phyloP scores from a whole-genome alignment of 1,140 invertebrate genomes.

The Dryas iulia region DNA sequence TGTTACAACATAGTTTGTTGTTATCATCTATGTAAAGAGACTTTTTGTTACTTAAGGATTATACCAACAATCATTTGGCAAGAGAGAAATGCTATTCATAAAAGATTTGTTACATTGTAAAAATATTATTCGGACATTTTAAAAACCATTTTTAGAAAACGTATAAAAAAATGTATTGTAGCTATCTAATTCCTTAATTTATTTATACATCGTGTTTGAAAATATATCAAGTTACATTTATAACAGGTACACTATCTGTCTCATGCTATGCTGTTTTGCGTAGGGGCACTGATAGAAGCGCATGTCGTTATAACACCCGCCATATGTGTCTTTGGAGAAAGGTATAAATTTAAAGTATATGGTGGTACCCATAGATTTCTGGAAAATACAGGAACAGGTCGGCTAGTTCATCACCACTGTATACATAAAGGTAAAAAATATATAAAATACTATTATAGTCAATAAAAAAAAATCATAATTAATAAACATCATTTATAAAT shows the following conservation, averaged over 20 bases:
- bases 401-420: conserved; percentile 52
- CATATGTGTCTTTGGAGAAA: conserved; percentile 59
- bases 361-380: conserved; percentile 56
- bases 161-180: too few species aligned
- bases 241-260: conserved; percentile 58
- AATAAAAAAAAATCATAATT: background rate
- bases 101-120: too few species aligned
- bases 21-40: too few species aligned
- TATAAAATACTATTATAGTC: too few species aligned
- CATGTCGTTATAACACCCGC: conserved; percentile 64
- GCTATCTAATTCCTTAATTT: too few species aligned
- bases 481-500: background rate
- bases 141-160: too few species aligned
- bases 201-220: background rate
- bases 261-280: conserved; percentile 66
- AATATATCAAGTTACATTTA: conserved; percentile 10
- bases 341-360: conserved; percentile 54
- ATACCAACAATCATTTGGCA: too few species aligned
- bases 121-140: too few species aligned
- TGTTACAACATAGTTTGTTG: too few species aligned
- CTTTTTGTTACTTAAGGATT: too few species aligned
- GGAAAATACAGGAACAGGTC: conserved; percentile 39
- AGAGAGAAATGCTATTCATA: too few species aligned
- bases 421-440: conserved; percentile 53
- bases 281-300: conserved; percentile 59